A percentile compares a stretch with the other conserved stretches of the same genome.
These are phyloP conservation scores for Grallaria varia DNA, from an alignment of 2,113 vertebrate genomes.

Conservation along the genomic window DNA sequence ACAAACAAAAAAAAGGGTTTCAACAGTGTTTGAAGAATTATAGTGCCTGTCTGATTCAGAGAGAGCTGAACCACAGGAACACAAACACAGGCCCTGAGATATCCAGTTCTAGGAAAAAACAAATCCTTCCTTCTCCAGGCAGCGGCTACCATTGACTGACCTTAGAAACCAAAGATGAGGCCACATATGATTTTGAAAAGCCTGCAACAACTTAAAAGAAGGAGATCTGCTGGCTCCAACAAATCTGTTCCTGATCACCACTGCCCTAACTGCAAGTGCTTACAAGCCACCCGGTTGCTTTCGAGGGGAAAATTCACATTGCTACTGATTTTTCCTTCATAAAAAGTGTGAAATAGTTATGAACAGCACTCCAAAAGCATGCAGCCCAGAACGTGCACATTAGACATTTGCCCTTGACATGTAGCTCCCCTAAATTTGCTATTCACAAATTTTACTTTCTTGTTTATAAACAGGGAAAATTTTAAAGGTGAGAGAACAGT, in stretches of 20 bases:
- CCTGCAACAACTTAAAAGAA: neutral
- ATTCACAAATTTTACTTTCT: neutral
- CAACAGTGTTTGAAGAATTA: neutral
- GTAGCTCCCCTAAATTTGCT: neutral
- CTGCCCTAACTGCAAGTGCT: neutral
- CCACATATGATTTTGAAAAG: neutral
- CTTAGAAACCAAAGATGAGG: neutral
- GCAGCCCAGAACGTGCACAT: neutral
- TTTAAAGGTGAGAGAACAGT: neutral
- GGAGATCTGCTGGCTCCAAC: neutral
- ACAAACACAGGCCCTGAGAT: fast-evolving
- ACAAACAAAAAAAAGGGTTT: neutral
- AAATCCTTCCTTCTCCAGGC: neutral
- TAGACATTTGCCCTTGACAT: neutral
- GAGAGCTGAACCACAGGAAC: neutral
- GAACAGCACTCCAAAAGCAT: neutral
- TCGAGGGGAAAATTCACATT: neutral
- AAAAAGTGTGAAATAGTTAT: neutral
- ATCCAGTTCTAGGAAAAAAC: neutral
- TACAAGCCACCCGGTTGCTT: neutral
- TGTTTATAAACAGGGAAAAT: neutral
- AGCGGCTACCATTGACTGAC: neutral
- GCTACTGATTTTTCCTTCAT: neutral
- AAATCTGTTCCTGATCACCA: neutral
- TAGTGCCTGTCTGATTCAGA: neutral